phyloP scores from a whole-genome alignment of 1,140 invertebrate genomes.

The Gyrodactylus salaris region DNA sequence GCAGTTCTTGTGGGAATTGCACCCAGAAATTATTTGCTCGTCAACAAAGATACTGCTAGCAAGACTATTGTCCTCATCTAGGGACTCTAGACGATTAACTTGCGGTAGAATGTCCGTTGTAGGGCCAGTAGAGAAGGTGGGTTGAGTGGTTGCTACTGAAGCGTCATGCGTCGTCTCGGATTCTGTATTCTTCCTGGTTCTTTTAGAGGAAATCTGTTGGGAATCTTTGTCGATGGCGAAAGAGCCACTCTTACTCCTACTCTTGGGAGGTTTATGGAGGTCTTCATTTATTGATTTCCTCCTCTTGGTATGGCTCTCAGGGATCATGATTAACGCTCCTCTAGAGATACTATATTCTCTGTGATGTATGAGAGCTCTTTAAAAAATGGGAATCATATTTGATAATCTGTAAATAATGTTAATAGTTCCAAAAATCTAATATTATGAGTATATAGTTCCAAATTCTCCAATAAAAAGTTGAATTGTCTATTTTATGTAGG shows the following conservation, averaged over 20 bases:
- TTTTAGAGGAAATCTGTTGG: not conserved
- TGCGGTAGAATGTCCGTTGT: not conserved
- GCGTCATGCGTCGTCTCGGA: no score
- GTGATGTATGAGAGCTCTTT: no score
- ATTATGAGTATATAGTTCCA: no score
- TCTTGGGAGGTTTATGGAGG: not conserved
- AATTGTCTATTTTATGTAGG: not conserved
- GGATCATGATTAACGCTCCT: no score
- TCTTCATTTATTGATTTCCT: not conserved
- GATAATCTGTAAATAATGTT: no score
- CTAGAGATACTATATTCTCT: no score
- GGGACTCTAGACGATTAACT: not conserved
- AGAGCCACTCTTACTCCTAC: not conserved
- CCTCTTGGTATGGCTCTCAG: no score
- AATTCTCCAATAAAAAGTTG: not conserved
- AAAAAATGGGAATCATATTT: no score
- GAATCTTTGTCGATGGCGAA: not conserved
- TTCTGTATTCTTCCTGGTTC: not conserved
- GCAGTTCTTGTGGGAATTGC: not conserved
- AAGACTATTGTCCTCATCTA: not conserved
- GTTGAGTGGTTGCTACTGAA: no score
- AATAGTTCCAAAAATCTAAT: no score
- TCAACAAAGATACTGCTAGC: not conserved
- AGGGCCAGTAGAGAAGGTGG: not conserved
- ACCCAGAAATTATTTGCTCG: not conserved